Percentiles rank a stretch among this genome's conserved stretches.
Evolutionary conservation across 2,113 vertebrate species (phyloP).

Genomic region (Pseudorectes ferrugineus): DNA sequence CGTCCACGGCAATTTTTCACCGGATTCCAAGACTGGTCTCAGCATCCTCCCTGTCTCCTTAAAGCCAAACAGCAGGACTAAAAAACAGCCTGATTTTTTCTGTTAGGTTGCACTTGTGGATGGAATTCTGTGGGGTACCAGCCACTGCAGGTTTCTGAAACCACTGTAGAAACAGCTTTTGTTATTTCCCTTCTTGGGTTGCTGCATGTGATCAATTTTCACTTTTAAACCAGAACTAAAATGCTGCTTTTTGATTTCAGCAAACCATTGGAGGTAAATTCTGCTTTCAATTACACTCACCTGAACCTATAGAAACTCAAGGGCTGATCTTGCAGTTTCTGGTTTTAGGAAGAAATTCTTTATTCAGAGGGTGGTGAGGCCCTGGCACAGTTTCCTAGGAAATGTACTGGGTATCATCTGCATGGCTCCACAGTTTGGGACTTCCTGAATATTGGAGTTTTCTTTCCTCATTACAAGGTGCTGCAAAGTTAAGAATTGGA

Average conservation of each 20-base stretch:
- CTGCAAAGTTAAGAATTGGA: background rate
- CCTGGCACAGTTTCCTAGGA: background rate
- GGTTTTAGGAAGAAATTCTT: background rate
- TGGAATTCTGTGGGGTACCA: background rate
- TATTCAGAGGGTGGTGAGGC: background rate
- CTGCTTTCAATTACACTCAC: background rate
- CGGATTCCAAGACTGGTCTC: background rate
- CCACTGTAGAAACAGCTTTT: background rate
- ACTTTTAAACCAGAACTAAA: background rate
- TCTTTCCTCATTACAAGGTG: background rate
- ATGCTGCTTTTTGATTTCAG: background rate
- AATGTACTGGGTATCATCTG: background rate
- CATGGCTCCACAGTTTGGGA: background rate
- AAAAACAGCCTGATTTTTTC: background rate
- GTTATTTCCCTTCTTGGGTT: background rate
- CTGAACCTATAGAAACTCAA: background rate
- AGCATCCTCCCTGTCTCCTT: background rate
- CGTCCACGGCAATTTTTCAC: background rate
- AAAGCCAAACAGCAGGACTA: background rate
- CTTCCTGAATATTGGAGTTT: background rate
- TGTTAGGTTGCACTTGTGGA: too few species aligned
- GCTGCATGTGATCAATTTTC: background rate
- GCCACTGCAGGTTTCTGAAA: background rate
- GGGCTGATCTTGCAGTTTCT: background rate
- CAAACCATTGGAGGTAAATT: background rate